Percentiles rank a stretch among this genome's conserved stretches.
phyloP scores from a whole-genome alignment of 2,113 vertebrate species.

The Lagopus leucura region DNA sequence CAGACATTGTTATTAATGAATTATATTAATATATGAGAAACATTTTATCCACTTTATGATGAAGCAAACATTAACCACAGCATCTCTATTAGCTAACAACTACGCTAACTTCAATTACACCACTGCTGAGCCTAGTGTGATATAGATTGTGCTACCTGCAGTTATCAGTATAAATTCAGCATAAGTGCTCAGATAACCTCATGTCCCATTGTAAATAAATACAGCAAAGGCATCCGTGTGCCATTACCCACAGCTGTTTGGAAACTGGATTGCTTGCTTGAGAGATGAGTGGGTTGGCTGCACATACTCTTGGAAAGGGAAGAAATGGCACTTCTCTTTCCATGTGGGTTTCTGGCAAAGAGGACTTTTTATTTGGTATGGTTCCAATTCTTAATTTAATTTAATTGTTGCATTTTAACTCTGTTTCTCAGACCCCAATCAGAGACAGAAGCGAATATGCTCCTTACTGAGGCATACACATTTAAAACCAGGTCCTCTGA shows the following conservation, averaged over 20 bases:
- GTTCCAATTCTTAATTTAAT: not conserved
- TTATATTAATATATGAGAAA: not conserved
- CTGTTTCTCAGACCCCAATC: not conserved
- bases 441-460: not conserved
- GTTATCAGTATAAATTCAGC: not conserved
- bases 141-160: not conserved
- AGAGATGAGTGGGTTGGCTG: not conserved
- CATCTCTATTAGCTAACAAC: not conserved
- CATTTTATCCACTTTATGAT: not conserved
- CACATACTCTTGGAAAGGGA: not conserved
- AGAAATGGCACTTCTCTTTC: not conserved
- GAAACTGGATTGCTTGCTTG: not conserved
- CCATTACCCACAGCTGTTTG: not conserved
- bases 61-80: conserved; percentile 6
- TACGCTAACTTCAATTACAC: conserved; percentile 12
- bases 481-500: not conserved
- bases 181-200: not conserved
- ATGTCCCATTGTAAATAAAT: conserved; percentile 18
- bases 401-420: not conserved
- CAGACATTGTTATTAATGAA: not conserved
- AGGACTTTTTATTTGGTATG: not conserved
- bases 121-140: not conserved
- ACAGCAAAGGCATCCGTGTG: not conserved
- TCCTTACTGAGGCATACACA: not conserved
- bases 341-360: not conserved